Evolutionary conservation across 2,888 invertebrate species (phyloP), one percentile per base, ranked within the genome.

Genomic region (Polymixis lichenea): DNA sequence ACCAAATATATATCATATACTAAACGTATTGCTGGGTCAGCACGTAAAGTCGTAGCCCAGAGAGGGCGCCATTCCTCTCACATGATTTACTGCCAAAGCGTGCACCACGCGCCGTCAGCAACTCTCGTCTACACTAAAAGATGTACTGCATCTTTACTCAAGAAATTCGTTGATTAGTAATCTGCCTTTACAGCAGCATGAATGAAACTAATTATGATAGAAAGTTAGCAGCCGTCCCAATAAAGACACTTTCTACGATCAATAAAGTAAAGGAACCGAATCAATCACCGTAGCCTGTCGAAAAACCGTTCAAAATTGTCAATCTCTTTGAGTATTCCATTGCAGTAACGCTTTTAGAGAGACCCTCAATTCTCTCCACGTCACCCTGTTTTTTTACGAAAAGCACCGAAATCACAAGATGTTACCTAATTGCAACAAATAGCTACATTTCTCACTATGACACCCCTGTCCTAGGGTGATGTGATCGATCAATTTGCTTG

Each of bases 11-110:
- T 65, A 64, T 77, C 28, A 43, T 5, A 25, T 5, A 28, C 25
- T 62, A n/a, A 56, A 19, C 49, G 11, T 32, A 28, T 61, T 67
- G 55, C 70, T 61, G 51, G 69, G 61, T 87, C 81, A 77, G 78
- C 91, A 91, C 92, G 90, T 89, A 88, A 60, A 70, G 64, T 67
- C 32, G 32, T 32, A 32, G 32, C 4, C 32, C 72, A 43, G 43
- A 32, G 43, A 32, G 15, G 61, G 46, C 2, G 51, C 75, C 85
- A 83, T 89, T 85, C 78, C 86, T 87, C 87, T 80, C 80, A 25
- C 81, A 92, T 94, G 95, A 94, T 95, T 94, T 94, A 94, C 86
- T 79, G 86, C 77, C 75, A 79, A 72, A 68, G 80, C 92, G 92
- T 92, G 92, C 89, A 89, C 77, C 86, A 87, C 87, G 88, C 87